A percentile compares a stretch with the other conserved stretches of the same genome.
Evolutionary conservation across 2,113 vertebrate species (phyloP).

Genomic region (Rhagologus leucostigma): DNA sequence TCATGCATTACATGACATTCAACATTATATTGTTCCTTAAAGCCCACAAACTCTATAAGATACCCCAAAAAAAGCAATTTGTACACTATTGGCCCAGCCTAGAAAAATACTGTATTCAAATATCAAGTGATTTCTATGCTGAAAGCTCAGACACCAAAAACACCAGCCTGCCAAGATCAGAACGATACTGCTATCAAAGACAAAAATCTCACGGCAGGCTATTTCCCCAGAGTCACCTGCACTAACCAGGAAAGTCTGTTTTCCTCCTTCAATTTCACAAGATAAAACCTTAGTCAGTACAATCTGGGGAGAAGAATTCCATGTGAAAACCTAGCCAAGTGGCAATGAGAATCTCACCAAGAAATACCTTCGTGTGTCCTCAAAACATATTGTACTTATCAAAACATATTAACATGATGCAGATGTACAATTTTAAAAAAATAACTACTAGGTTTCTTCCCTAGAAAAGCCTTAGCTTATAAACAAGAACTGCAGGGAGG

Average conservation of each 20-base stretch:
- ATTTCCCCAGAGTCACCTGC: neutral
- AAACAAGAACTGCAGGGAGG: neutral
- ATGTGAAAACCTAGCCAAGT: neutral
- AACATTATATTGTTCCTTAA: neutral
- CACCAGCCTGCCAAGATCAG: neutral
- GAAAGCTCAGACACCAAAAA: neutral
- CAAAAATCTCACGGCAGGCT: neutral
- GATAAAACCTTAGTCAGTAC: neutral
- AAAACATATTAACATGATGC: neutral
- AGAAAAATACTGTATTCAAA: neutral
- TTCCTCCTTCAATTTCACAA: neutral
- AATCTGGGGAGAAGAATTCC: neutral
- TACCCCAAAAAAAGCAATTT: neutral
- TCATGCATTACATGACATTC: neutral
- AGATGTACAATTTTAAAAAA: fast-evolving
- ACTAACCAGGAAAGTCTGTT: neutral
- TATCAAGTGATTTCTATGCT: neutral
- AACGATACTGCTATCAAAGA: neutral
- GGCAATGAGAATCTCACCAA: neutral
- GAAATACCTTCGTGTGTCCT: neutral
- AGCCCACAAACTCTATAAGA: neutral
- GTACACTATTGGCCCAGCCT: neutral
- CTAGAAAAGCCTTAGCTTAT: neutral
- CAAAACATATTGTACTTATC: neutral
- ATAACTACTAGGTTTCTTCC: neutral